Conservation (phyloP, 2,888 invertebrate species). For the Asteroscopus sphinx region DNA sequence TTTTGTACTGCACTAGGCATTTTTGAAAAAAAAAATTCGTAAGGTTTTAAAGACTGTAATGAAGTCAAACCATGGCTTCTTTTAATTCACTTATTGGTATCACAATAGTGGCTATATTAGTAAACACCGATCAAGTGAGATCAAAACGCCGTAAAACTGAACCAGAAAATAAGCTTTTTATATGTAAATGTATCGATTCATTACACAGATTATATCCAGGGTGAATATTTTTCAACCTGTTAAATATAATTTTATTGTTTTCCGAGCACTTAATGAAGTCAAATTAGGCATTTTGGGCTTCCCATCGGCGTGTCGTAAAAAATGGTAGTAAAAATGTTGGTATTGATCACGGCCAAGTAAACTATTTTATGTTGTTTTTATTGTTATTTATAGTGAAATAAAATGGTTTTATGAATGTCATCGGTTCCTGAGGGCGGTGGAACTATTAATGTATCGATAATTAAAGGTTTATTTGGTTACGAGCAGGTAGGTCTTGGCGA, state of each 20-base stretch:
- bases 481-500: slow-evolving; percentile 56
- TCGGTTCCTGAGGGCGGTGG: slow-evolving; percentile 71
- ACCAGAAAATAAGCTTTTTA: slow-evolving; percentile 44
- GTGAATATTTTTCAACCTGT: slow-evolving; percentile 60
- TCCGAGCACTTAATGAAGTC: slow-evolving; percentile 84
- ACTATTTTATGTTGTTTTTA: slow-evolving; percentile 88
- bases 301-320: slow-evolving; percentile 82
- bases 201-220: slow-evolving; percentile 38
- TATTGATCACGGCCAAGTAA: slow-evolving; percentile 84
- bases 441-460: slow-evolving; percentile 60
- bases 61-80: not conserved
- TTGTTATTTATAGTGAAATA: slow-evolving; percentile 87
- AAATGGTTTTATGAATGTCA: slow-evolving; percentile 86
- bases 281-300: slow-evolving; percentile 85
- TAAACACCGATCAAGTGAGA: slow-evolving; percentile 10
- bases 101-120: slow-evolving; percentile 13
- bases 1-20: slow-evolving; percentile 42
- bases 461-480: slow-evolving; percentile 61
- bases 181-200: slow-evolving; percentile 46
- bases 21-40: slow-evolving; percentile 20
- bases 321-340: slow-evolving; percentile 83
- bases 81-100: not conserved
- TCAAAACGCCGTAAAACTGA: slow-evolving; percentile 4
- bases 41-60: slow-evolving; percentile 4
- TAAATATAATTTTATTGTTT: slow-evolving; percentile 85